These are phyloP conservation scores for Pyrochroa serraticornis DNA, from an alignment of 2,888 invertebrate species.

Conservation along the genomic window DNA sequence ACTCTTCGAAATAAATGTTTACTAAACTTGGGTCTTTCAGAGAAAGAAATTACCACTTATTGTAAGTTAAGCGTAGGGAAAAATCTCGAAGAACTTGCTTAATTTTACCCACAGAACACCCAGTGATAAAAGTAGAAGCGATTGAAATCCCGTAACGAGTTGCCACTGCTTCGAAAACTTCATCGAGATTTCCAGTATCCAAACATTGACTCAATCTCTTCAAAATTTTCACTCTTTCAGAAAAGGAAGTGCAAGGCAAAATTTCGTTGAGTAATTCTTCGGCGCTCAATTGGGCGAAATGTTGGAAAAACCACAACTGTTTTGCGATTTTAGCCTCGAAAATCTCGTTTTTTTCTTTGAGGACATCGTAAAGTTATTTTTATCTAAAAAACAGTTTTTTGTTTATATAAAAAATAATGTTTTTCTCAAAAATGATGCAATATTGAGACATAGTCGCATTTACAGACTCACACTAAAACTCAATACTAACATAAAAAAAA, in stretches of 20 bases:
- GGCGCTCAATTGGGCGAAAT: conserved; percentile 31
- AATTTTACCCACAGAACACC: conserved; percentile 37
- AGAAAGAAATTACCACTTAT: conserved; percentile 35
- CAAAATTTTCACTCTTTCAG: conserved; percentile 37
- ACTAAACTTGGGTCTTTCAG: conserved; percentile 24
- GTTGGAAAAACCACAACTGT: conserved; percentile 39
- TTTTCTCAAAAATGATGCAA: too few species aligned
- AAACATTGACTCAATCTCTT: conserved; percentile 31
- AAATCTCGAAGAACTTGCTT: conserved; percentile 22
- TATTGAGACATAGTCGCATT: too few species aligned
- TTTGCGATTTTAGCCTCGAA: conserved; percentile 38
- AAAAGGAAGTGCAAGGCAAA: conserved; percentile 36
- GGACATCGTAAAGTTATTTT: conserved; percentile 34
- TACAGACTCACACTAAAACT: too few species aligned
- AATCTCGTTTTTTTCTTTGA: conserved; percentile 38
- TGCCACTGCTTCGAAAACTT: conserved; percentile 32
- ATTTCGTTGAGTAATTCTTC: conserved; percentile 35
- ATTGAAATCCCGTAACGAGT: conserved; percentile 37
- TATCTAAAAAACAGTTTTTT: too few species aligned
- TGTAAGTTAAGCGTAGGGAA: conserved; percentile 27
- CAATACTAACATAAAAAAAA: too few species aligned
- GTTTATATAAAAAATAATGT: too few species aligned
- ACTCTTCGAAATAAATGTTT: not conserved
- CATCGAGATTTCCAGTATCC: conserved; percentile 31
- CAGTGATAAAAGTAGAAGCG: conserved; percentile 34